Conservation (phyloP, 2,888 invertebrate genomes). For the Drosophila meridiana region DNA sequence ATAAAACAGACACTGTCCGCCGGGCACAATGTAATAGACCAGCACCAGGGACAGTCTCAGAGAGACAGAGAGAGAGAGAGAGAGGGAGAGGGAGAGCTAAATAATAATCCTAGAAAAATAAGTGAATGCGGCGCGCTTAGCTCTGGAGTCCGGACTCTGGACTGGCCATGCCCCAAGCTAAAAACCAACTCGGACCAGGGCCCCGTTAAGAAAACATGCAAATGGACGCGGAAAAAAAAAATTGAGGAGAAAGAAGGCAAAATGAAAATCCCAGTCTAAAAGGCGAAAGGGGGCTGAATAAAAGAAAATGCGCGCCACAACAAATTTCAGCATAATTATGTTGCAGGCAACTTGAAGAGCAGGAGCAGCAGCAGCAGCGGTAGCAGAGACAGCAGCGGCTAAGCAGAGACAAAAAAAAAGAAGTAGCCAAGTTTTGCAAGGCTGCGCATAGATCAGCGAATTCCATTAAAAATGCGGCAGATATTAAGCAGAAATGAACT, state of each 20-base stretch:
- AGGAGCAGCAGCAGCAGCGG: not conserved
- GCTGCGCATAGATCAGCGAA: conserved; percentile 45
- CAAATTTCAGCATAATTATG: conserved; percentile 79
- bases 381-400: not conserved
- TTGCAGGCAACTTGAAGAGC: conserved; percentile 47
- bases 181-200: conserved; percentile 28
- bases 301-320: conserved; percentile 65
- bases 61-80: not conserved
- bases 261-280: conserved; percentile 48
- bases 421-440: not conserved
- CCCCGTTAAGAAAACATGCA: conserved; percentile 59
- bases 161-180: conserved; percentile 22
- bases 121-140: conserved; percentile 21
- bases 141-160: not conserved
- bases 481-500: conserved; percentile 75
- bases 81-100: not conserved
- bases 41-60: conserved; percentile 4
- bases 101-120: conserved; percentile 18
- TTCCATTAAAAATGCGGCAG: conserved; percentile 71
- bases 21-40: conserved; percentile 65
- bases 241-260: conserved; percentile 4
- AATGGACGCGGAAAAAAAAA: conserved; percentile 19
- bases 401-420: conserved; percentile 48
- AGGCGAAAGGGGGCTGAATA: conserved; percentile 25
- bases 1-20: conserved; percentile 56